Percentiles rank a stretch among this genome's conserved stretches.
phyloP scores from a whole-genome alignment of 2,888 invertebrate genomes.

The Imbricaverruca yamaguchii region DNA sequence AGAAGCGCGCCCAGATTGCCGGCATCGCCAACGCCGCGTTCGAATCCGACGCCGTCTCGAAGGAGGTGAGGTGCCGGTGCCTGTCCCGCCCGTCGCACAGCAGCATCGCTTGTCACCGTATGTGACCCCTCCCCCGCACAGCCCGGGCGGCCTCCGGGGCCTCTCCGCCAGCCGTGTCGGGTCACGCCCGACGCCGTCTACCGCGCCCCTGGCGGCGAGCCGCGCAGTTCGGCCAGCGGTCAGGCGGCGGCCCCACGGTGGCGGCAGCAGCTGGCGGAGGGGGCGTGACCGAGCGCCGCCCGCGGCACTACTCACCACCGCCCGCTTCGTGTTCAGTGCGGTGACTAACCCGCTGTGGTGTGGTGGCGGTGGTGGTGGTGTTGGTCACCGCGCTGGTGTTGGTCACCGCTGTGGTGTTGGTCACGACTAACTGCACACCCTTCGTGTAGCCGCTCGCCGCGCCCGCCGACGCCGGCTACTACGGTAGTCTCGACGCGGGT shows the following conservation, averaged over 20 bases:
- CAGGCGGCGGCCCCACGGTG: too few species aligned
- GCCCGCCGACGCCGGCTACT: not conserved
- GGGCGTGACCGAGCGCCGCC: too few species aligned
- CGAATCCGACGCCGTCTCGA: not conserved
- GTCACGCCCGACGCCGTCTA: not conserved
- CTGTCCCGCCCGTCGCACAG: not conserved
- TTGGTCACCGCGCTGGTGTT: not conserved
- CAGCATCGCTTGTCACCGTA: constrained; percentile 3
- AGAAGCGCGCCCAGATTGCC: not conserved
- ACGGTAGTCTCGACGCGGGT: not conserved
- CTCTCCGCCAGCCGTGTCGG: too few species aligned
- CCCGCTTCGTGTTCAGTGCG: not conserved
- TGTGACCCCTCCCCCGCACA: not conserved
- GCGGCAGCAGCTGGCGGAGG: too few species aligned
- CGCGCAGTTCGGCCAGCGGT: too few species aligned
- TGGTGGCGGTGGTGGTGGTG: not conserved
- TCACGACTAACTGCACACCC: too few species aligned
- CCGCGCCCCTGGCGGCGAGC: not conserved
- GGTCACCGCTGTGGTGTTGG: too few species aligned
- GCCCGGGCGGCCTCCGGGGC: too few species aligned
- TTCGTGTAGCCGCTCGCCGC: not conserved
- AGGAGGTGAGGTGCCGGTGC: not conserved
- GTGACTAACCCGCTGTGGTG: not conserved
- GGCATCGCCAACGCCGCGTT: not conserved
- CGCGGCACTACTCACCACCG: too few species aligned